phyloP scores from a whole-genome alignment of 1,140 invertebrate species.

The Parasteatoda tepidariorum region DNA sequence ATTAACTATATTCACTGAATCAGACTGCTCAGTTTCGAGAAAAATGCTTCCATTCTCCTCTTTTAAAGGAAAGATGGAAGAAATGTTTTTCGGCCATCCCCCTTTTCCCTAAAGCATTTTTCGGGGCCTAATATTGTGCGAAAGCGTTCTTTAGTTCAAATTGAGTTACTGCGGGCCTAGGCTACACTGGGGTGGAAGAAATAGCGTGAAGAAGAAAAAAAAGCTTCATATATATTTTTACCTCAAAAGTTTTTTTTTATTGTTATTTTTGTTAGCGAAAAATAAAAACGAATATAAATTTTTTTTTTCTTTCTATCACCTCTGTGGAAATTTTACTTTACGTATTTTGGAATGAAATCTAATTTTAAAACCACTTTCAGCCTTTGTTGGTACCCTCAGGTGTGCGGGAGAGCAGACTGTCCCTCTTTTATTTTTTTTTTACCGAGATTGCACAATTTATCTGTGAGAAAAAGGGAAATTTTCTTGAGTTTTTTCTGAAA shows the following conservation, averaged over 20 bases:
- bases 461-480: neutral
- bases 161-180: constrained; percentile 35
- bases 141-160: constrained; percentile 14
- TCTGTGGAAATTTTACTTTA: constrained; percentile 22
- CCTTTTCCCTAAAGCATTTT: neutral
- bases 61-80: too few species aligned
- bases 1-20: too few species aligned
- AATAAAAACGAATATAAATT: neutral
- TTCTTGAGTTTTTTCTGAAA: neutral
- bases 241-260: neutral
- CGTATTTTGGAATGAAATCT: constrained; percentile 36
- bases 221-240: neutral
- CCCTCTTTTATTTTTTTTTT: neutral
- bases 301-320: constrained; percentile 7
- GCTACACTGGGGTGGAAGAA: constrained; percentile 8
- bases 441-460: neutral
- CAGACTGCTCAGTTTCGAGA: too few species aligned
- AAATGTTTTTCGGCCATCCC: neutral
- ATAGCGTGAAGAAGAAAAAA: neutral
- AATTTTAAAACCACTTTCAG: constrained; percentile 48
- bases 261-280: constrained; percentile 4
- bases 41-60: neutral
- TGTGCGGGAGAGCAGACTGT: neutral
- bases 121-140: constrained; percentile 23
- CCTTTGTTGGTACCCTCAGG: constrained; percentile 24